A percentile compares a stretch with the other conserved stretches of the same genome.
These are phyloP conservation scores for Drosophila melanosoma DNA, from an alignment of 2,888 invertebrate genomes.

Conservation along the genomic window DNA sequence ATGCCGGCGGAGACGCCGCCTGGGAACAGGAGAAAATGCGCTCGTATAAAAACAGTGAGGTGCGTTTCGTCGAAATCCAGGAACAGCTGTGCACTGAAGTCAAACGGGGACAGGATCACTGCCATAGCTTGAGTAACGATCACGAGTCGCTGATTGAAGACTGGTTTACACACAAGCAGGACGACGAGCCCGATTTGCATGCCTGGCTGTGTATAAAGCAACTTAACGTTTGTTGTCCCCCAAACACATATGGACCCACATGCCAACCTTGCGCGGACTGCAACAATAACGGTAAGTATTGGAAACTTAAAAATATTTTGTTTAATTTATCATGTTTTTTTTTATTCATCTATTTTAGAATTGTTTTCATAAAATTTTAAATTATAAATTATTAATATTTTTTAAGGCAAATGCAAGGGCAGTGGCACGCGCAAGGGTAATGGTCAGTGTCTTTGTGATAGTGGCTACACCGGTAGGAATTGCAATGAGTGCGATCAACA, in stretches of 20 bases:
- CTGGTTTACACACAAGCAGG: conserved; percentile 93
- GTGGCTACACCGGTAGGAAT: conserved; percentile 91
- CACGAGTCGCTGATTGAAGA: conserved; percentile 93
- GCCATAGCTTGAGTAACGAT: conserved; percentile 93
- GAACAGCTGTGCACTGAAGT: conserved; percentile 93
- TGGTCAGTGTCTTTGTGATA: conserved; percentile 94
- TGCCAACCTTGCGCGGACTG: conserved; percentile 95
- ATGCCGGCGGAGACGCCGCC: conserved; percentile 96
- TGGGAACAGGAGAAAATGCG: conserved; percentile 96
- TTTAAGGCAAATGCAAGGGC: conserved; percentile 88
- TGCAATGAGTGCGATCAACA: conserved; percentile 92
- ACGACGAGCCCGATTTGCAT: conserved; percentile 87
- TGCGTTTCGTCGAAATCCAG: conserved; percentile 95
- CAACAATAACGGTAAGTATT: conserved; percentile 87
- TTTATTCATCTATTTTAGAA: not conserved
- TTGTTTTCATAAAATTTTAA: not conserved
- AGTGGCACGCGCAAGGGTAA: conserved; percentile 96
- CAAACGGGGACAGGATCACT: conserved; percentile 90
- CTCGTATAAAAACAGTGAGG: conserved; percentile 94
- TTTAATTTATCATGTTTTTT: not conserved
- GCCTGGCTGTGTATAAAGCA: conserved; percentile 92
- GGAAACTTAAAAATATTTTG: not conserved
- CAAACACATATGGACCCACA: conserved; percentile 92
- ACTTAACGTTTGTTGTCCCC: conserved; percentile 93
- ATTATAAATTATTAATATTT: not conserved